Base-by-base conservation (phyloP, 1,140 invertebrate genomes). In the Heliconius himera region DNA sequence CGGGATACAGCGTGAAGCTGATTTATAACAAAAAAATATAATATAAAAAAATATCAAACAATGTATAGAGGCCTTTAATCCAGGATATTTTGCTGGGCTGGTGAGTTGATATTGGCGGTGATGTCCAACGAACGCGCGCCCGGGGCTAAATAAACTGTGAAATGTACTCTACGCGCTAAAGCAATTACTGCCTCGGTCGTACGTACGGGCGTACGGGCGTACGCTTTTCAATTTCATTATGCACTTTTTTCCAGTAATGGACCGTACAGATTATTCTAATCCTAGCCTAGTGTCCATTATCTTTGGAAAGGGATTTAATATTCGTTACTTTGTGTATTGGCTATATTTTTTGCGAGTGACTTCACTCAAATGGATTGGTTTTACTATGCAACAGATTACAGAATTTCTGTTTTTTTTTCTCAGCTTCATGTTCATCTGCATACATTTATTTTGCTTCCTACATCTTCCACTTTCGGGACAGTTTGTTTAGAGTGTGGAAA, bases 51-150 rank as follows among this genome's bases (percentile, higher is more conserved):
- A 56, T 74, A 2, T n/a, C 0, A 46, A 36, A 26, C 8, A 70
- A 36, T 77, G 60, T 49, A 29, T 20, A 77, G 3, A 26, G 13
- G 20, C 41, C 76, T 70, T 76, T 76, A 76, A 41, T 70, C 75
- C 75, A 26, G 56, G 36, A 76, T 46, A 46, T 76, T 70, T 70
- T 49, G 60, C 22, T 20, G 29, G 41, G 8, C 22, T 49, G 74
- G 66, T 75, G 74, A 75, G 54, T 66, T 75, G 74, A 75, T 75
- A 75, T 75, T 75, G 74, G 51, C 54, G 74, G 54, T 75, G 74
- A 66, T 54, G 74, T 60, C 33, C 54, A 66, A 3, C 60, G 74
- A 66, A 49, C 22, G 22, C 18, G 2, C 16, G 41, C 74, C 74
- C 11, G 74, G 74, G 74, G 74, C 54, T 20, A 75, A 75, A 75